Evolutionary conservation across 2,888 invertebrate species (phyloP), one percentile per base, ranked within the genome.

Genomic region (Lycia hirtaria): DNA sequence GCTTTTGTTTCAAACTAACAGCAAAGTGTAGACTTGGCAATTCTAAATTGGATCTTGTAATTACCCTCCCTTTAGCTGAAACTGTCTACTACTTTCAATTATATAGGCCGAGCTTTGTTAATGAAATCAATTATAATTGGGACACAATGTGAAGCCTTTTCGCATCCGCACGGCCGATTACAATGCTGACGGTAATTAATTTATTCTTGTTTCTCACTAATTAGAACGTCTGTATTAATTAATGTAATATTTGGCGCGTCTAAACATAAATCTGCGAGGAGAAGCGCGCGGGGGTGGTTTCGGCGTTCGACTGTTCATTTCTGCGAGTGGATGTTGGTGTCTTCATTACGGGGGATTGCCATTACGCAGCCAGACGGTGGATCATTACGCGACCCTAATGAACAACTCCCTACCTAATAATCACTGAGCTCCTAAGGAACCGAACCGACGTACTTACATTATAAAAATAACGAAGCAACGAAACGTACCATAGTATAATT

Each of bases 31-130:
- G 89, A 92, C 89, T 90, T 90, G 91, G 91, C 91, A 92, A 91
- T 90, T 90, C 91, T 89, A 91, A 92, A 92, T 92, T 92, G 91
- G 91, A 90, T 92, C 91, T 90, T 89, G 91, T 92, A 92, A 92
- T 92, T 91, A 91, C 90, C 88, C 88, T 86, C 88, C 84, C 83
- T 85, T 87, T 87, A 86, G 80, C 82, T 80, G 85, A 84, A 87
- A 87, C 86, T 87, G 89, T 89, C 88, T 88, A 88, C 89, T 88
- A 89, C 89, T 90, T 90, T 88, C 90, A 90, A 90, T 90, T 89
- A 89, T 89, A 89, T 86, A 85, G 83, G 78, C 83, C 83, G 83
- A 85, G 88, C 88, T 87, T 86, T 85, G 84, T 86, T 89, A 88
- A 88, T 89, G 78, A 83, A 87, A 87, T 88, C 85, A 88, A 88